Evolutionary conservation across 2,888 invertebrate genomes (phyloP).

Genomic region (Mylabris sibirica): DNA sequence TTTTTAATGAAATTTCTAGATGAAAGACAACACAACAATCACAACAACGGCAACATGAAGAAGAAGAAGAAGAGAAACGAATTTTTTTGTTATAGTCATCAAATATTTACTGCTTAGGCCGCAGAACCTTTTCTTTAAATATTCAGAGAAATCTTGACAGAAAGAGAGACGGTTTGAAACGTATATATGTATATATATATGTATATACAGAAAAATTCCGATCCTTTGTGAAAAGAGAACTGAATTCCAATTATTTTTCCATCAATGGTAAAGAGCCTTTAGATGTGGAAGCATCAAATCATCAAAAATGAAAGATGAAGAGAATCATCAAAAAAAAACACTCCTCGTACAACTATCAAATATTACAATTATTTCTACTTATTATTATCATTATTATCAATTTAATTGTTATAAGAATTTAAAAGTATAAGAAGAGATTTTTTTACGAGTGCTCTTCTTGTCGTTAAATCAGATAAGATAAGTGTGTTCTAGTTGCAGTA

Average conservation of each 20-base stretch:
- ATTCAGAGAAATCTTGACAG: conserved; percentile 7
- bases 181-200: not conserved
- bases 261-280: conserved; percentile 9
- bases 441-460: not conserved
- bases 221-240: not conserved
- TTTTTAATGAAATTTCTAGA: not conserved
- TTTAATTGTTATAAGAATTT: not conserved
- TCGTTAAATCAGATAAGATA: conserved; percentile 7
- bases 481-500: not conserved
- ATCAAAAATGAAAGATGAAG: not conserved
- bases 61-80: not conserved
- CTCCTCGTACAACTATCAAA: not conserved
- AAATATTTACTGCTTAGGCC: conserved; percentile 1
- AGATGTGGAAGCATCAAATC: conserved; percentile 9
- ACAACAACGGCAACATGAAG: not conserved
- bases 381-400: not conserved
- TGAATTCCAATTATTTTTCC: conserved; percentile 13
- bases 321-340: not conserved
- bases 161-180: conserved; percentile 4
- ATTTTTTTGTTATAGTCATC: not conserved
- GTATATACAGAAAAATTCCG: not conserved
- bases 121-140: not conserved
- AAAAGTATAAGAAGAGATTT: not conserved
- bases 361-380: not conserved
- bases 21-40: not conserved